A percentile compares a stretch with the other conserved stretches of the same genome.
Conservation (phyloP, 2,113 vertebrate species). For the Empidonax alnorum region DNA sequence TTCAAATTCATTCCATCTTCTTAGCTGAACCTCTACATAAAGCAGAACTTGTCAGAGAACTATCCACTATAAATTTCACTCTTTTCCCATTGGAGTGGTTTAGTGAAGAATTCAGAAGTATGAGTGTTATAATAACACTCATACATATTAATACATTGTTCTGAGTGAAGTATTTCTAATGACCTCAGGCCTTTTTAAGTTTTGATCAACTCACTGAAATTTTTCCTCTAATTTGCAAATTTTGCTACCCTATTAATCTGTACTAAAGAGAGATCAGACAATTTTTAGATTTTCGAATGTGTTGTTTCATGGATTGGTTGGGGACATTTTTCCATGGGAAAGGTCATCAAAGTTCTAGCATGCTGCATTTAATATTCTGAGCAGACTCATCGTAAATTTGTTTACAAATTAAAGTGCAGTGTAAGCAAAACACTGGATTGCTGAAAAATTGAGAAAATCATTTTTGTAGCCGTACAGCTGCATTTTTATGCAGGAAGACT, state of each 20-base stretch:
- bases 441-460: not conserved
- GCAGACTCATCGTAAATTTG: not conserved
- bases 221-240: not conserved
- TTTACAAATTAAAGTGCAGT: not conserved
- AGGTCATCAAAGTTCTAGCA: not conserved
- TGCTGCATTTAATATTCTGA: not conserved
- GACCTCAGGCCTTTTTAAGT: not conserved
- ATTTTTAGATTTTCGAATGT: not conserved
- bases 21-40: not conserved
- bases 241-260: not conserved
- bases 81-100: not conserved
- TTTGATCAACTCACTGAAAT: not conserved
- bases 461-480: not conserved
- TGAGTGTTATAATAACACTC: not conserved
- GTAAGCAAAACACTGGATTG: not conserved
- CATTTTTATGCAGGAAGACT: not conserved
- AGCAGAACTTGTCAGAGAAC: not conserved
- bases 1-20: not conserved
- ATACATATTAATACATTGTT: not conserved
- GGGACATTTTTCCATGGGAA: not conserved
- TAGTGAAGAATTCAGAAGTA: not conserved
- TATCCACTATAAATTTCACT: not conserved
- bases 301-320: rapidly evolving
- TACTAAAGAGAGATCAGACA: not conserved
- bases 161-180: not conserved